Conservation (phyloP, 2,888 invertebrate species). For the Malacosoma neustria region DNA sequence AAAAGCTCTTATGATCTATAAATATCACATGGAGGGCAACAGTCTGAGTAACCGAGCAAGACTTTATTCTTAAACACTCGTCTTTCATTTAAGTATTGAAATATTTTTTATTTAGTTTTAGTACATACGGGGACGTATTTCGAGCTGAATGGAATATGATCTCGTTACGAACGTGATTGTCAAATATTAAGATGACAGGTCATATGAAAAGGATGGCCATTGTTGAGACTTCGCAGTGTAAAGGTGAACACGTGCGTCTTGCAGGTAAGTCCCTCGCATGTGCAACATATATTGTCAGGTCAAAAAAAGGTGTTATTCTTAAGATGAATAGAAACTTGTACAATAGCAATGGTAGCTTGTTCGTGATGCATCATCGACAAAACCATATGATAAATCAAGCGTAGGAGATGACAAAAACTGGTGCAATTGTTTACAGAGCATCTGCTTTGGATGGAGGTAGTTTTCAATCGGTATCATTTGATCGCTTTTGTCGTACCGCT, state of each 20-base stretch:
- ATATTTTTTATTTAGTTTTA: too few relatives aligned
- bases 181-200: constrained; percentile 32
- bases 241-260: constrained; percentile 66
- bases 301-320: constrained; percentile 56
- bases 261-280: constrained; percentile 64
- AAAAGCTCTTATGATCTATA: background rate
- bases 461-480: constrained; percentile 55
- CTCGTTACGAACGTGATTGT: constrained; percentile 20
- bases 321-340: constrained; percentile 54
- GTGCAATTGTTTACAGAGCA: constrained; percentile 62
- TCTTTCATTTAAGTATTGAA: background rate
- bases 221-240: constrained; percentile 36
- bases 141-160: constrained; percentile 26
- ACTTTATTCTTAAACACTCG: background rate
- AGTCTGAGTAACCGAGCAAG: background rate
- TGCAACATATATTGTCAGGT: constrained; percentile 55
- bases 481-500: constrained; percentile 42
- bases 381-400: constrained; percentile 58
- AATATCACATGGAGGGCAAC: background rate
- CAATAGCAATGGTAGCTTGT: constrained; percentile 61
- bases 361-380: constrained; percentile 47
- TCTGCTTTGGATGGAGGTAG: constrained; percentile 50
- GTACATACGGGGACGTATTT: too few relatives aligned
- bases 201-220: constrained; percentile 29
- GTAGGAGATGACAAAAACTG: constrained; percentile 56